These are phyloP conservation scores for Parus major DNA, from an alignment of 2,113 vertebrate species.

Conservation along the genomic window DNA sequence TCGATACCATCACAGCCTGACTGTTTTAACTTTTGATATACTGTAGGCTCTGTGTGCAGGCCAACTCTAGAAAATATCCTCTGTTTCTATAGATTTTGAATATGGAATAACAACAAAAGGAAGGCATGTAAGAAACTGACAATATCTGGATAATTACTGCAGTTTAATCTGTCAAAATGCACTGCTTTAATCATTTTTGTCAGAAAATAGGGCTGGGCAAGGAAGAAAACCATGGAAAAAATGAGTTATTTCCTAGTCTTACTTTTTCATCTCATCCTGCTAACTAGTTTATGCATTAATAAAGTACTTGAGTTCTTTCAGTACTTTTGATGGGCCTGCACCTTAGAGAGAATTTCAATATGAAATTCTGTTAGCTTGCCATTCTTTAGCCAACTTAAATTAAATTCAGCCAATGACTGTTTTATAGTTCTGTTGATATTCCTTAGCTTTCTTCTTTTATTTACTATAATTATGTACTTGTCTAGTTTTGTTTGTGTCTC, in stretches of 20 bases:
- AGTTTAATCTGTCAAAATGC: background rate
- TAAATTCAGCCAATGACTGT: background rate
- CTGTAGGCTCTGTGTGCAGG: background rate
- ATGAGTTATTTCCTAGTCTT: background rate
- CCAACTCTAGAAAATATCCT: background rate
- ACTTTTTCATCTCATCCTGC: background rate
- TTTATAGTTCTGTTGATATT: background rate
- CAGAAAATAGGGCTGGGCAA: background rate
- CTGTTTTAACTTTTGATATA: background rate
- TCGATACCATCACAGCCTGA: background rate
- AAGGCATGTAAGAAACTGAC: background rate
- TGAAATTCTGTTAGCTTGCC: background rate
- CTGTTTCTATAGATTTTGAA: background rate
- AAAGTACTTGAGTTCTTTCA: background rate
- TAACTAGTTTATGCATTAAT: background rate
- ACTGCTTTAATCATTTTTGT: background rate
- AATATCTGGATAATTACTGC: background rate
- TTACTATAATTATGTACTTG: background rate
- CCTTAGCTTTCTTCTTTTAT: background rate
- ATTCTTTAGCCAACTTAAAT: background rate
- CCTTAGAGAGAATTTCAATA: background rate
- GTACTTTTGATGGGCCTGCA: background rate
- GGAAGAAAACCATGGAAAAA: background rate
- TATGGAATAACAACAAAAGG: background rate
- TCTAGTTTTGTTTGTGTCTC: background rate